These are phyloP conservation scores for Gyrodactylus salaris DNA, from an alignment of 1,140 invertebrate species.

Conservation along the genomic window DNA sequence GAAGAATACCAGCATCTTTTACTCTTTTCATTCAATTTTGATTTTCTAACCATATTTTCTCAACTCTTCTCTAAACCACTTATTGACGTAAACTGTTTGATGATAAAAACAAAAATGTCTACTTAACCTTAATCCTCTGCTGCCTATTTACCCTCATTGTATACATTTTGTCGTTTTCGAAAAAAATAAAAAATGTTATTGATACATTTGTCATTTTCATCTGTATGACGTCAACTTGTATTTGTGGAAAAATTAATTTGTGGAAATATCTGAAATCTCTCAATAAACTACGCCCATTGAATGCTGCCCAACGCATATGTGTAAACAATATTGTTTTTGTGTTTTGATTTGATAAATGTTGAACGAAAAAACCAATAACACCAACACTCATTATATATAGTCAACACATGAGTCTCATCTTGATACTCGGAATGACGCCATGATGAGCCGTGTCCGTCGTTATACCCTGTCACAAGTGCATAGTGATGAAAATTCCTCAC, in stretches of 20 bases:
- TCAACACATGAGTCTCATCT: conserved; percentile 2
- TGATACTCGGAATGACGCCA: conserved; percentile 1
- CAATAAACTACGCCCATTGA: no score
- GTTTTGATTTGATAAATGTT: background rate
- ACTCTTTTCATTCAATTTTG: background rate
- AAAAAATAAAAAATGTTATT: no score
- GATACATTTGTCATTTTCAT: no score
- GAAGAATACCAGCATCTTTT: background rate
- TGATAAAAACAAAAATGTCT: no score
- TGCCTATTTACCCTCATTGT: no score
- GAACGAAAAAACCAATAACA: background rate
- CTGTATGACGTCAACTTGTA: no score
- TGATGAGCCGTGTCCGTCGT: background rate
- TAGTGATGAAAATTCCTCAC: background rate
- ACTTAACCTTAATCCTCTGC: no score
- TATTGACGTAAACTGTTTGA: no score
- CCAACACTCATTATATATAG: background rate
- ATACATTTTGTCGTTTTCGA: no score
- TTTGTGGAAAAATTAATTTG: no score
- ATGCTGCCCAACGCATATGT: background rate
- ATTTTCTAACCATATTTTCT: background rate
- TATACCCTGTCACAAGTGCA: background rate
- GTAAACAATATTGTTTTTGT: background rate
- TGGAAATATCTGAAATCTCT: no score
- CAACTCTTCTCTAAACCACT: no score